Base-by-base conservation (phyloP, 2,888 invertebrate genomes). In the Labia minor region DNA sequence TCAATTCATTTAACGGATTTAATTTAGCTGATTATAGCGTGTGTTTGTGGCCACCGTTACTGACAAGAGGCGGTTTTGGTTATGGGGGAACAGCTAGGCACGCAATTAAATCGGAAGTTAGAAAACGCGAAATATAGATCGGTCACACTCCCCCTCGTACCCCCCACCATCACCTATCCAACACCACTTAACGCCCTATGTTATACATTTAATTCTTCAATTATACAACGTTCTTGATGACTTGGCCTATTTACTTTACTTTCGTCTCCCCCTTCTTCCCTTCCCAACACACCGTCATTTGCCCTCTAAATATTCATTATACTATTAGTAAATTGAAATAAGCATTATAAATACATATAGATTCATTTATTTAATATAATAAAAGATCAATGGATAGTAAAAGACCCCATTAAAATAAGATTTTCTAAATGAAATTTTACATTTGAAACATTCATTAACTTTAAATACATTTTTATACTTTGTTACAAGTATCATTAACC, bases 1-100 rank as follows among this genome's bases (percentile, higher is more conserved):
- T 49, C 49, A 49, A 49, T 49, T 49, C 49, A 16, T 49, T 49
- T 49, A 49, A 49, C 49, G 49, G 49, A 49, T 49, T 49, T 49
- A 49, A 49, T 49, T 49, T 49, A n/a, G 49, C 14, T 11, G 16
- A 49, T n/a, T 49, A 16, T 49, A 16, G 49, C 49, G 49, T 49
- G 49, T 49, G 16, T 49, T 49, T 49, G 49, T 49, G 49, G 49
- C 49, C 49, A 49, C 49, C 16, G 49, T 49, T 49, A 49, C 8
- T 49, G 49, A 49, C 49, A 49, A 16, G 49, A 49, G 49, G 49
- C 49, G 49, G 49, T 49, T 49, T 49, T 4, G 26, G 8, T 8
- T 49, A 49, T 49, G n/a, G 49, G 49, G 49, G 49, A 49, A 49
- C 49, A 49, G 49, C 49, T 49, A 49, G 4, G 49, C 49, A 49